Conservation (phyloP, 92 coral and sea anemone species). For the Phenganax marumi region DNA sequence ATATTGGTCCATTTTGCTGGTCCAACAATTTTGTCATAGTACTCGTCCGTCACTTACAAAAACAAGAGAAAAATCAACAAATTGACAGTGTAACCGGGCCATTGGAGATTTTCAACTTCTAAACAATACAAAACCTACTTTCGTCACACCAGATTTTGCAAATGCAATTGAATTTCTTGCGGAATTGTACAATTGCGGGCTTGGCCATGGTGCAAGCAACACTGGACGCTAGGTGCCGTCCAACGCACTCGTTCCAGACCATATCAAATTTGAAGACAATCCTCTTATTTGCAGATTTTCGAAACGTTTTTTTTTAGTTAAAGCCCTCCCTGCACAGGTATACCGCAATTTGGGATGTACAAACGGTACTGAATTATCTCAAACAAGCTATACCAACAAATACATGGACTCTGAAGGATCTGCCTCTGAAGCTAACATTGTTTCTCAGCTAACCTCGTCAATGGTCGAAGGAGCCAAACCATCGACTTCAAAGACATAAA, state of each 20-base stretch:
- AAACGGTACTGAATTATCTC: slow-evolving; percentile 44
- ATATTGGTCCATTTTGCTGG: too few relatives aligned
- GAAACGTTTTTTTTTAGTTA: slow-evolving; percentile 26
- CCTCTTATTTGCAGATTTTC: slow-evolving; percentile 39
- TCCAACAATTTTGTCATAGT: too few relatives aligned
- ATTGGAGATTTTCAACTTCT: too few relatives aligned
- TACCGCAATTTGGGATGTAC: slow-evolving; percentile 45
- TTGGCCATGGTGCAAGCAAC: slow-evolving; percentile 14
- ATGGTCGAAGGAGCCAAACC: slow-evolving; percentile 2
- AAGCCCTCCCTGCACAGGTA: slow-evolving; percentile 44
- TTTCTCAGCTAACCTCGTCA: neutral
- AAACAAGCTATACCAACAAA: neutral
- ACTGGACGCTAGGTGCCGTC: slow-evolving; percentile 53
- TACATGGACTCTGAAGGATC: neutral
- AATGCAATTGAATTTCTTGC: slow-evolving; percentile 4
- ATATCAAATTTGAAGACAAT: slow-evolving; percentile 1
- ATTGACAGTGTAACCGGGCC: too few relatives aligned
- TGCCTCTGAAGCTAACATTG: neutral
- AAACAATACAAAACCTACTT: slow-evolving; percentile 20
- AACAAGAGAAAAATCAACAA: too few relatives aligned
- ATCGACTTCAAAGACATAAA: neutral
- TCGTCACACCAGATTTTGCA: neutral
- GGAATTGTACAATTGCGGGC: neutral
- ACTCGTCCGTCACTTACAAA: too few relatives aligned
- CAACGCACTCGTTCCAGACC: slow-evolving; percentile 5